Conservation (phyloP, 2,113 vertebrate species). For the Pachyramphus minor region DNA sequence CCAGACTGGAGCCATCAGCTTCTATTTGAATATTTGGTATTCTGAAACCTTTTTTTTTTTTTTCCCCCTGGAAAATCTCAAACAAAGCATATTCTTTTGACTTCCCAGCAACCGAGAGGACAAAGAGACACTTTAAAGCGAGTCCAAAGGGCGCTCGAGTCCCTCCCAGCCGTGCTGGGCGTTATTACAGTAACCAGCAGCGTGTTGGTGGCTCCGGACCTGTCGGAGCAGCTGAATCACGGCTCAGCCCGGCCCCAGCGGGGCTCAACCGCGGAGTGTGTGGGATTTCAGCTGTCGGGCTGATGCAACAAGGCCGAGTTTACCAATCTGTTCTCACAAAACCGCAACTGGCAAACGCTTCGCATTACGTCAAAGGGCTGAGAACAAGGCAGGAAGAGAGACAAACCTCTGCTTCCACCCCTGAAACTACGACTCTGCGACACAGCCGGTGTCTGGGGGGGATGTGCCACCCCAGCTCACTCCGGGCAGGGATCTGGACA, state of each 20-base stretch:
- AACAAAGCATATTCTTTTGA: constrained; percentile 48
- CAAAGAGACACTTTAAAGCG: background rate
- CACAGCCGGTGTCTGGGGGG: accelerated
- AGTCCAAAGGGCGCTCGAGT: background rate
- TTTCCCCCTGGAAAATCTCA: constrained; percentile 25
- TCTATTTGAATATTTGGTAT: constrained; percentile 62
- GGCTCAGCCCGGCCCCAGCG: background rate
- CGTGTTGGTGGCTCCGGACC: background rate
- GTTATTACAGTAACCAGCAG: background rate
- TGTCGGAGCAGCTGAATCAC: background rate
- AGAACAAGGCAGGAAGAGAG: constrained; percentile 18
- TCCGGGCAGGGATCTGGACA: background rate
- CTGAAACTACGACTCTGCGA: background rate
- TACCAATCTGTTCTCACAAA: constrained; percentile 59
- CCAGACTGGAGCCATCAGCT: constrained; percentile 69
- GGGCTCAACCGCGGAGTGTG: background rate
- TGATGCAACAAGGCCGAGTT: constrained; percentile 63
- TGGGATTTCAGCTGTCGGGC: constrained; percentile 53
- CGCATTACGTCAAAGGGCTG: background rate
- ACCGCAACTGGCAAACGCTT: constrained; percentile 39
- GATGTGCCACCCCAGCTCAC: background rate
- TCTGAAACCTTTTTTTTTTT: background rate
- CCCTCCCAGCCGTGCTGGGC: background rate
- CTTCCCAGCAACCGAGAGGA: constrained; percentile 36
- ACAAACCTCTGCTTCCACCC: constrained; percentile 3